Base-by-base conservation (phyloP, 2,113 vertebrate genomes). In the Pachypanchax playfairii region DNA sequence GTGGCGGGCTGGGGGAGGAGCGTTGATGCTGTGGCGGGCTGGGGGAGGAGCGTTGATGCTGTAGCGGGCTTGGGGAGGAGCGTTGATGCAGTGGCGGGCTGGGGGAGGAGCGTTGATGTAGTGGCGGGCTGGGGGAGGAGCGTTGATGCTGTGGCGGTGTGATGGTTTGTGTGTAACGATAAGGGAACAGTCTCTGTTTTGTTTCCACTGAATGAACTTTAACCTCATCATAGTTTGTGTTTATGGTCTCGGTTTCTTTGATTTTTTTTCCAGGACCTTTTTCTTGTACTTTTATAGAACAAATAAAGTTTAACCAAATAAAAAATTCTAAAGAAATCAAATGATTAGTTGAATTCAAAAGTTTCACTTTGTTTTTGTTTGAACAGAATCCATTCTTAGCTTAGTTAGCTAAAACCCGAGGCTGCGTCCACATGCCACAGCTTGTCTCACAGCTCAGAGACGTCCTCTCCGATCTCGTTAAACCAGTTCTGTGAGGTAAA, bases 401-500 rank as follows among this genome's bases (percentile, higher is more conserved):
- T n/a, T n/a, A n/a, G n/a, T n/a, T n/a, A n/a, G n/a, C n/a, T n/a
- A n/a, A n/a, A n/a, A n/a, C 56, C 68, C 14, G 48, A 79, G 62
- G 67, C 61, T 9, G 28, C 47, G 48, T 41, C 47, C 46, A 59
- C 92, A 81, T 69, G 91, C 83, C 54, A 46, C 58, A 70, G 82
- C 92, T 82, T 85, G 92, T 70, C 47, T 54, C 5, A 18, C 18
- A 17, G 57, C 59, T 76, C 63, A 6, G 55, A 76, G 70, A 69
- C 46, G 39, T 24, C 18, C 41, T 68, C 49, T 63, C 51, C 38
- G 46, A 82, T 77, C 90, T 80, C 48, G 90, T 83, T 85, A 44
- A 39, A 60, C 91, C 4, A 73, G 90, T 92, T 91, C 72, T 65
- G 62, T 79, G 39, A 82, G 79, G 58, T 80, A 80, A 51, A 66